Evolutionary conservation across 2,888 invertebrate genomes (phyloP).

Genomic region (Drosophila tanythrix): DNA sequence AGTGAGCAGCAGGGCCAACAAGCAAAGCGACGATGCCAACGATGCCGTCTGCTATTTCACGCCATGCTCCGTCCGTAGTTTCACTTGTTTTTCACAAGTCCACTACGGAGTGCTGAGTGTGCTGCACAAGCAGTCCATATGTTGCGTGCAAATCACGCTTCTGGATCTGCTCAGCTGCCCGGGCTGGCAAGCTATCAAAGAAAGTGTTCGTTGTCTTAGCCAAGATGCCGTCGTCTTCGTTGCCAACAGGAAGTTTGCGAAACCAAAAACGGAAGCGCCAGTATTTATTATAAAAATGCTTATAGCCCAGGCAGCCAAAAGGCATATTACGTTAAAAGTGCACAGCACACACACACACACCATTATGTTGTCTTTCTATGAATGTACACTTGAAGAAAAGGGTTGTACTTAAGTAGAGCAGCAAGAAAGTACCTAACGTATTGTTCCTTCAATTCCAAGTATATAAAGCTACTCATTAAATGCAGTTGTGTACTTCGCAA

Average conservation of each 20-base stretch:
- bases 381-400: conserved; percentile 13
- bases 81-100: conserved; percentile 41
- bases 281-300: conserved; percentile 82
- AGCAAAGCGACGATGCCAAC: conserved; percentile 43
- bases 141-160: conserved; percentile 79
- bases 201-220: conserved; percentile 43
- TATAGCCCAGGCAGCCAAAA: conserved; percentile 75
- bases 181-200: conserved; percentile 43
- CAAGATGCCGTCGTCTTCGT: conserved; percentile 58
- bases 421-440: too few relatives aligned
- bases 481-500: background rate
- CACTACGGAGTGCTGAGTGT: background rate
- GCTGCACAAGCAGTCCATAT: conserved; percentile 59
- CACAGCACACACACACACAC: conserved; percentile 43
- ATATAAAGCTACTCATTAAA: background rate
- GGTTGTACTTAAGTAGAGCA: background rate
- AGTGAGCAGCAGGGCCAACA: conserved; percentile 36
- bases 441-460: background rate
- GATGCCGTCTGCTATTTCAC: conserved; percentile 51
- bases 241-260: conserved; percentile 80
- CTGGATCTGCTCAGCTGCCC: conserved; percentile 3
- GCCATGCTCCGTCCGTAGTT: conserved; percentile 38
- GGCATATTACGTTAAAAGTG: conserved; percentile 81
- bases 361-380: conserved; percentile 5
- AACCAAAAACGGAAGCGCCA: conserved; percentile 80